A percentile compares a stretch with the other conserved stretches of the same genome.
These are phyloP conservation scores for Tetragonisca angustula DNA, from an alignment of 2,888 invertebrate species.

Conservation along the genomic window DNA sequence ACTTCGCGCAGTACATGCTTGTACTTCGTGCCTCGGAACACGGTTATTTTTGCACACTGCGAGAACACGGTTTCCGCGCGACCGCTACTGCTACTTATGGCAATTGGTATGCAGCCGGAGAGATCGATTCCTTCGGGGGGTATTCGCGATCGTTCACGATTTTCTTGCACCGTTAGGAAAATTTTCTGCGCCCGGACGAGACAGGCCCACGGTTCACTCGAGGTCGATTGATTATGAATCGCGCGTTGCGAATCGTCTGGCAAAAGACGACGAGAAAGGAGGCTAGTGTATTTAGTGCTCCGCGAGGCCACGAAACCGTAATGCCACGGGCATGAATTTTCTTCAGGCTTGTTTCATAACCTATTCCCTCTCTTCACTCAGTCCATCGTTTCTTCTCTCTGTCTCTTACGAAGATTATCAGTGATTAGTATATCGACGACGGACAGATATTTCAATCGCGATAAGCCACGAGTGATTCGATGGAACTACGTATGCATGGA, in stretches of 20 bases:
- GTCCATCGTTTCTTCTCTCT: too few species aligned
- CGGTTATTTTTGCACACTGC: neutral
- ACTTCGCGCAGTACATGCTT: too few species aligned
- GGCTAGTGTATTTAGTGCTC: conserved; percentile 16
- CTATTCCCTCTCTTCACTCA: too few species aligned
- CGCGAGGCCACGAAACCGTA: conserved; percentile 22
- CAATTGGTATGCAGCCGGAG: conserved; percentile 59
- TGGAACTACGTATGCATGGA: too few species aligned
- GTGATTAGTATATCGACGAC: too few species aligned
- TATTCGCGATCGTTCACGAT: conserved; percentile 31
- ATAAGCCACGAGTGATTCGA: too few species aligned
- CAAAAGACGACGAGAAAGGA: conserved; percentile 7
- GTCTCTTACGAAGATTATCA: too few species aligned
- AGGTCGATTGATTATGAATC: conserved; percentile 21
- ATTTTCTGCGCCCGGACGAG: neutral
- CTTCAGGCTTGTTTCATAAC: too few species aligned
- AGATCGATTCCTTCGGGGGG: conserved; percentile 40
- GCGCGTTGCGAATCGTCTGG: conserved; percentile 17
- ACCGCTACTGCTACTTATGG: neutral
- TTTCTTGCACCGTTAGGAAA: conserved; percentile 38
- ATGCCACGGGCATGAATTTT: neutral
- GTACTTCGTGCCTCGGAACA: neutral
- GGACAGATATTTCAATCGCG: too few species aligned
- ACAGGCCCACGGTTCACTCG: neutral
- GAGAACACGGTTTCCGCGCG: neutral